Base-by-base conservation (phyloP, 2,888 invertebrate genomes). In the Hemaris fuciformis region DNA sequence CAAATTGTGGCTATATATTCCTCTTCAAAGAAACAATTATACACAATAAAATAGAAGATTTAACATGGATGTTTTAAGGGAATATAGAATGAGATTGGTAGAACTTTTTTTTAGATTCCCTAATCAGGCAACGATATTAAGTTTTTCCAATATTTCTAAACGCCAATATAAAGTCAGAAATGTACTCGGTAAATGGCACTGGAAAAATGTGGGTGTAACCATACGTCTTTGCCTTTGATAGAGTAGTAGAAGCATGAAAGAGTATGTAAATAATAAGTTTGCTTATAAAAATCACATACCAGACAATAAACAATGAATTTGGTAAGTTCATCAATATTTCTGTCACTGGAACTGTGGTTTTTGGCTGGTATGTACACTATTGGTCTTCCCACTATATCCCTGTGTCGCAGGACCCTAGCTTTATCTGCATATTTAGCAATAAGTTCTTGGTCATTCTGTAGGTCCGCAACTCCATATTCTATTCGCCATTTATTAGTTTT, bases 401-500 rank as follows among this genome's bases (percentile, higher is more conserved):
- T 92, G 77, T 96, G 96, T 64, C 94, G 89, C 57, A 96, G 81
- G 1, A 97, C 95, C 69, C 95, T 91, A 0, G 95, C 96, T 81
- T 96, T 96, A 64, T 93, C 84, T 64, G 93, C 81, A 81, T 96
- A 94, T 64, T 93, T 94, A 68, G 94, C 93, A 74, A 92, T 83
- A n/a, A 92, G 75, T 59, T 91, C 89, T 66, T 89, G 88, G 42
- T 94, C 93, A 62, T 93, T 87, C 25, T 85, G 92, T 38, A 97
- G 82, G 8, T 91, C 88, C 22, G 91, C 85, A 2, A 96, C 95
- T 57, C 95, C 95, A 87, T 96, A 96, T 69, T 96, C 95, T 58
- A 91, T 91, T 66, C 96, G 93, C 97, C 97, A 97, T 86, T 96
- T 96, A 79, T 96, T 96, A 56, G 96, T 96, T 91, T 96, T 96